Percentiles rank a stretch among this genome's conserved stretches.
Conservation (phyloP, 2,797 vertebrate genomes). For the Glyptemys insculpta region DNA sequence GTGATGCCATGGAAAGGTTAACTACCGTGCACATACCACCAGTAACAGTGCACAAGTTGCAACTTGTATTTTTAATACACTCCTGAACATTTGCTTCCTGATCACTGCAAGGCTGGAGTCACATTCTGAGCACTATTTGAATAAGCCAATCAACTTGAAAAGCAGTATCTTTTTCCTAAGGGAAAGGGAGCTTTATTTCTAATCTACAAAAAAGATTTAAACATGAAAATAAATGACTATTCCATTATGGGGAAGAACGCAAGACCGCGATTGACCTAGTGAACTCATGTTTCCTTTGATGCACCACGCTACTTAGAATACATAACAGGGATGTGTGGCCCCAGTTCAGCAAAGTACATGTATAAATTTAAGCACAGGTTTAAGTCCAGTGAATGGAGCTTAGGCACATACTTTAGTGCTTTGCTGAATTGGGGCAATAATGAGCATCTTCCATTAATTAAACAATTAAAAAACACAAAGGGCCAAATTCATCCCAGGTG, state of each 20-base stretch:
- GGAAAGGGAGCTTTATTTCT: neutral
- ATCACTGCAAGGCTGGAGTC: slow-evolving; percentile 3
- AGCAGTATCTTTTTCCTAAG: neutral
- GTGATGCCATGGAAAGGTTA: slow-evolving; percentile 16
- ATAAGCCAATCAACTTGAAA: slow-evolving; percentile 1
- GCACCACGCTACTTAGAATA: neutral
- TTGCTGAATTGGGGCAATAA: neutral
- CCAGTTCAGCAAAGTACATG: neutral
- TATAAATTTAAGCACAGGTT: neutral
- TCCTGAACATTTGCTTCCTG: neutral
- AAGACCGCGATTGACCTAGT: neutral
- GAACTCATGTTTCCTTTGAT: neutral
- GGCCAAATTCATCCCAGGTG: neutral
- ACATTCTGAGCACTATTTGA: neutral
- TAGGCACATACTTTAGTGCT: neutral
- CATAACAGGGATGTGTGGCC: neutral
- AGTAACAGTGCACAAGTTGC: neutral
- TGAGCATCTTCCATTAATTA: neutral
- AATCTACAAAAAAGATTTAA: neutral
- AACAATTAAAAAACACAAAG: neutral
- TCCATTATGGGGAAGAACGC: neutral
- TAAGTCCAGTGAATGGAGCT: neutral
- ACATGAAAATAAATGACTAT: neutral
- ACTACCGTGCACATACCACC: neutral
- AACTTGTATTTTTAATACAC: neutral